Evolutionary conservation across 1,140 invertebrate genomes (phyloP).

Genomic region (Zaprionus africanus): DNA sequence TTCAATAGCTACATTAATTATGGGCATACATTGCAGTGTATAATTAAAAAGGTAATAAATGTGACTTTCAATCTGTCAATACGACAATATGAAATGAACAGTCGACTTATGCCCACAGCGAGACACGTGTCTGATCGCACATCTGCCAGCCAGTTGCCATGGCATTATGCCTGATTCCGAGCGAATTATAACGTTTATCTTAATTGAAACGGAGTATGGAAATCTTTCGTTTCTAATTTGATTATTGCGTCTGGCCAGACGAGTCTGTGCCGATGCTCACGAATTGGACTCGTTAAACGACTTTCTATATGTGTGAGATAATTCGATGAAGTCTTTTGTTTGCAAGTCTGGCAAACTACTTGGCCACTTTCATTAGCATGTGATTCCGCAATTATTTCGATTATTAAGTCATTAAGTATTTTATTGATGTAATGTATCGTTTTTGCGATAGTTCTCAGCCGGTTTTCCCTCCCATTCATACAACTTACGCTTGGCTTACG

Average conservation of each 20-base stretch:
- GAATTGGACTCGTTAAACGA: not conserved
- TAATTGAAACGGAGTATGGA: slow-evolving; percentile 55
- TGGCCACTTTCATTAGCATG: slow-evolving; percentile 15
- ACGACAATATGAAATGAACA: not conserved
- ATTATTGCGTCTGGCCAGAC: slow-evolving; percentile 42
- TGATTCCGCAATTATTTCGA: slow-evolving; percentile 18
- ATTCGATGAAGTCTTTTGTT: not conserved
- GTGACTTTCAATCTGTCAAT: not conserved
- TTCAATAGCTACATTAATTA: slow-evolving; percentile 55
- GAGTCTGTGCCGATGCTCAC: not conserved
- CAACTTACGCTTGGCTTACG: slow-evolving; percentile 12
- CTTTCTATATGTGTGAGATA: not conserved
- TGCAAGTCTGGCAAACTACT: slow-evolving; percentile 7
- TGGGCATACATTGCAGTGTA: not conserved
- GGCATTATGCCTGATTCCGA: not conserved
- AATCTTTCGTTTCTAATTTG: slow-evolving; percentile 46
- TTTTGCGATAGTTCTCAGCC: slow-evolving; percentile 5
- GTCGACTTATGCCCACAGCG: not conserved
- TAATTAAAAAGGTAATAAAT: slow-evolving; percentile 19
- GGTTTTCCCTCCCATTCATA: slow-evolving; percentile 28
- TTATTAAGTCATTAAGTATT: slow-evolving; percentile 4
- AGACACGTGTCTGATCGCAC: slow-evolving; percentile 8
- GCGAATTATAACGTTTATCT: slow-evolving; percentile 51
- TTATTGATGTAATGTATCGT: slow-evolving; percentile 10
- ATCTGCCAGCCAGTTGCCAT: slow-evolving; percentile 26